Percentiles rank a stretch among this genome's conserved stretches.
Conservation (phyloP, 2,797 vertebrate genomes). For the Sphenopsis melanotis region DNA sequence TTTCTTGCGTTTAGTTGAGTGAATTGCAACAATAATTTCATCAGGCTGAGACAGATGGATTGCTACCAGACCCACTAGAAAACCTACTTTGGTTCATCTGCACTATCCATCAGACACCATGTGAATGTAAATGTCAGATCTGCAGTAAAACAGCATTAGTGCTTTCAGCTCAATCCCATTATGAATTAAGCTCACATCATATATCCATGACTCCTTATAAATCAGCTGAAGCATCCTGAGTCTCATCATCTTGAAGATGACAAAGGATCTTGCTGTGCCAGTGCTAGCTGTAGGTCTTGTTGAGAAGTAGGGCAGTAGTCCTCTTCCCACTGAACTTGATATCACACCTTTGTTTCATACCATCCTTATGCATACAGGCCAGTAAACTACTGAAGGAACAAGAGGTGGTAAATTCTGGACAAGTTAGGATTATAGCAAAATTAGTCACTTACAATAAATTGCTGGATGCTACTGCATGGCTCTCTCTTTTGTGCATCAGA, state of each 20-base stretch:
- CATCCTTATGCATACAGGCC: background rate
- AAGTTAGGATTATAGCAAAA: background rate
- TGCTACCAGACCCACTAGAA: background rate
- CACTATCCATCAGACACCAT: background rate
- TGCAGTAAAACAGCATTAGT: conserved; percentile 40
- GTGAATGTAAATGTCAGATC: conserved; percentile 43
- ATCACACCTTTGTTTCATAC: background rate
- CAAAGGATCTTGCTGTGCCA: background rate
- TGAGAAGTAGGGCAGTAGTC: background rate
- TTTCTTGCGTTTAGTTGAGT: background rate
- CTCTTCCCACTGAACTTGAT: background rate
- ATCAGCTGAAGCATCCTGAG: background rate
- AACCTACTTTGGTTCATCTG: conserved; percentile 2
- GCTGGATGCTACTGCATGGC: background rate
- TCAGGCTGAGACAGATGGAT: conserved; percentile 11
- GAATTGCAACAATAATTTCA: background rate
- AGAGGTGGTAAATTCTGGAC: background rate
- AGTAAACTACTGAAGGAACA: background rate
- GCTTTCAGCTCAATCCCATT: conserved; percentile 27
- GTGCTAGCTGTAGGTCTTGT: background rate
- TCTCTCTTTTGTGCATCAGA: background rate
- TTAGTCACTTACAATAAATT: background rate
- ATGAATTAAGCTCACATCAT: conserved; percentile 42
- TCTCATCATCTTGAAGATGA: background rate
- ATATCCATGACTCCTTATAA: conserved; percentile 14